Evolutionary conservation across 2,888 invertebrate genomes (phyloP).

Genomic region (Hoplodrina blanda): DNA sequence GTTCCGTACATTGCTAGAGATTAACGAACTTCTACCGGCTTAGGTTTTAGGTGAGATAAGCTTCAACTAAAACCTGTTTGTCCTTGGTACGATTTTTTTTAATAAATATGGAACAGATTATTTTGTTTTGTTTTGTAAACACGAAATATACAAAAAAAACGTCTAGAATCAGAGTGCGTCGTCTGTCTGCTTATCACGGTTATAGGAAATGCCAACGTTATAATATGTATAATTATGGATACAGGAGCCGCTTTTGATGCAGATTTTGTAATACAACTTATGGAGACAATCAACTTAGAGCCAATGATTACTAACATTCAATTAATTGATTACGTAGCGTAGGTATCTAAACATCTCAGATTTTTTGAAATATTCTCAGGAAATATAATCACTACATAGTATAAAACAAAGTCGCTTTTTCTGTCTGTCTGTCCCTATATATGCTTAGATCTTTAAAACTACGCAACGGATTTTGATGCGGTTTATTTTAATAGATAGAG

Average conservation of each 20-base stretch:
- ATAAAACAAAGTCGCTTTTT: no score
- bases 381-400: no score
- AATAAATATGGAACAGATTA: neutral
- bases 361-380: no score
- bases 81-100: neutral
- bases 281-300: no score
- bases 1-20: conserved; percentile 39
- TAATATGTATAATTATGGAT: neutral
- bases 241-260: neutral
- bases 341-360: no score
- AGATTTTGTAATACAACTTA: neutral
- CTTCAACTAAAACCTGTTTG: conserved; percentile 14
- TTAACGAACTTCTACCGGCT: conserved; percentile 18
- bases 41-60: conserved; percentile 23
- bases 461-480: no score
- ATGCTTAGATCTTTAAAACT: no score
- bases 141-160: neutral
- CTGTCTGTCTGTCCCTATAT: no score
- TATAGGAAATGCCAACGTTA: neutral
- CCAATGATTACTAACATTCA: neutral
- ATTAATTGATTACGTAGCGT: neutral
- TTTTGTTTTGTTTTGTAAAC: conserved; percentile 8
- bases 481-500: no score
- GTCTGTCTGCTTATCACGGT: neutral
- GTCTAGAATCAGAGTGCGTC: neutral